A percentile compares a stretch with the other conserved stretches of the same genome.
These are phyloP conservation scores for Dryobotodes eremita DNA, from an alignment of 2,888 invertebrate species.

Conservation along the genomic window DNA sequence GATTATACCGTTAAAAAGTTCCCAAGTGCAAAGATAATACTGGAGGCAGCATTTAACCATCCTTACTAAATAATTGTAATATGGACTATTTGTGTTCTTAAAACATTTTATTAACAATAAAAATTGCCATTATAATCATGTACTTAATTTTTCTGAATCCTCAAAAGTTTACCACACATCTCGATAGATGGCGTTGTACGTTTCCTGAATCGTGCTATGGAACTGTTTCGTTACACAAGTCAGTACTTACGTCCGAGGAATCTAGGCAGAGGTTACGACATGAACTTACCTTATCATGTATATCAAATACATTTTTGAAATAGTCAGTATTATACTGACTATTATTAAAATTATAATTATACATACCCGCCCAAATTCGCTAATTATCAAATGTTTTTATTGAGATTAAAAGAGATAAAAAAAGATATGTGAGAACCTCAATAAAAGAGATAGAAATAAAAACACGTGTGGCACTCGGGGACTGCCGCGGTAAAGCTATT, in stretches of 20 bases:
- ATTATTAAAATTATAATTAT: too few species aligned
- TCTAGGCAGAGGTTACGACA: not conserved
- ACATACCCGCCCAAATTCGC: too few species aligned
- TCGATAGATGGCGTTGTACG: constrained; percentile 7
- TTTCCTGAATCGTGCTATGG: not conserved
- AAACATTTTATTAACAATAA: not conserved
- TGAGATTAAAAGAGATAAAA: too few species aligned
- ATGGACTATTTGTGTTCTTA: not conserved
- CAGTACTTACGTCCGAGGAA: not conserved
- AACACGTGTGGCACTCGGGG: too few species aligned
- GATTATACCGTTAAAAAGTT: not conserved
- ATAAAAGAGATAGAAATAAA: too few species aligned
- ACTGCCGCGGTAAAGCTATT: too few species aligned
- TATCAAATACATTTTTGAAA: too few species aligned
- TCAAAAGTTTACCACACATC: not conserved
- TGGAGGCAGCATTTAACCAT: not conserved
- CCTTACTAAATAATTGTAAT: not conserved
- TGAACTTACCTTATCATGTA: too few species aligned
- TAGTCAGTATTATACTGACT: too few species aligned
- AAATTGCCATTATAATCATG: not conserved
- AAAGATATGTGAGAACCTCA: too few species aligned
- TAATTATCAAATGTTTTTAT: too few species aligned
- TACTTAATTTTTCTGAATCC: not conserved
- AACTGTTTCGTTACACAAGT: not conserved
- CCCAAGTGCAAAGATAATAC: not conserved